Conservation (phyloP, 2,113 vertebrate species). For the Tautogolabrus adspersus region DNA sequence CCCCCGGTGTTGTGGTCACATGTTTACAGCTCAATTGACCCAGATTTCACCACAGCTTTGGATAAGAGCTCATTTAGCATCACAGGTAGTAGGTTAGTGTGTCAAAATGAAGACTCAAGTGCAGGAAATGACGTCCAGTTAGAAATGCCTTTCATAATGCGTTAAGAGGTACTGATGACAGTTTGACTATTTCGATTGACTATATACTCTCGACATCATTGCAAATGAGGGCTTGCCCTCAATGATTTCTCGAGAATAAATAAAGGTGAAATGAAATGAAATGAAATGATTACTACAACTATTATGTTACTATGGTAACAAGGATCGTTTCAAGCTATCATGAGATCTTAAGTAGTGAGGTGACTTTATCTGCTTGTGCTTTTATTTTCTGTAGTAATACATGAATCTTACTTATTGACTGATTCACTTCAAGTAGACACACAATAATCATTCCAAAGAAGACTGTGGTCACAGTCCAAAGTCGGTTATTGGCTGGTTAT, state of each 20-base stretch:
- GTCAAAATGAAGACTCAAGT: constrained; percentile 11
- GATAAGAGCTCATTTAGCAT: not conserved
- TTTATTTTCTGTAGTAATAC: not conserved
- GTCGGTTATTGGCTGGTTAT: not conserved
- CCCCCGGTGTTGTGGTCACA: no score
- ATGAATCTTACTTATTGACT: not conserved
- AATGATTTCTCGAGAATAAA: no score
- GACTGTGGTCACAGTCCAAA: not conserved
- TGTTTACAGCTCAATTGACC: not conserved
- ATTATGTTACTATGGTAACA: not conserved
- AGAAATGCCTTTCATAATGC: not conserved
- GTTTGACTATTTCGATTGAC: not conserved
- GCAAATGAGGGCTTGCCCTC: no score
- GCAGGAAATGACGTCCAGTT: not conserved
- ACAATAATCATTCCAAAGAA: not conserved
- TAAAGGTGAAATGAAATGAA: no score
- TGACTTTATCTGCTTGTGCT: not conserved
- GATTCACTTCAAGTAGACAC: not conserved
- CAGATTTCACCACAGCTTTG: not conserved
- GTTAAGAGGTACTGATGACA: not conserved
- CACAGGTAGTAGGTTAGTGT: constrained; percentile 31
- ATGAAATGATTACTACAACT: no score
- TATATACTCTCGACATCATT: no score
- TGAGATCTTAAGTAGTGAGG: constrained; percentile 3
- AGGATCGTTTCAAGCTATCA: not conserved